These are phyloP conservation scores for Leucosticte australis DNA, from an alignment of 2,113 vertebrate species.

Conservation along the genomic window DNA sequence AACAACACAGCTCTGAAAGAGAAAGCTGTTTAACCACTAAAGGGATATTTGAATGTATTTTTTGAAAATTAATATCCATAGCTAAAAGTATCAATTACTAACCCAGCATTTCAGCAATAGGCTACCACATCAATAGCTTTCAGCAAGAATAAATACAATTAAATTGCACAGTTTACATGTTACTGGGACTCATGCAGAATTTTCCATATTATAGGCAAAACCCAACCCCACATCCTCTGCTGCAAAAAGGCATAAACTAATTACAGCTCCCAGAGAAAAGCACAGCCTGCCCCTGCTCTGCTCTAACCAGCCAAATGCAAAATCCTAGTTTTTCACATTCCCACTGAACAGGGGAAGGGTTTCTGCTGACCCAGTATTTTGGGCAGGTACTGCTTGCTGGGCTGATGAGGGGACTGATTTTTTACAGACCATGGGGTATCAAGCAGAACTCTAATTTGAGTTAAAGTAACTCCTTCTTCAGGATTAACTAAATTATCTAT, in stretches of 20 bases:
- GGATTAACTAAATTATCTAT: neutral
- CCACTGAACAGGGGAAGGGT: neutral
- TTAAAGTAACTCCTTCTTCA: neutral
- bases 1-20: neutral
- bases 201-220: neutral
- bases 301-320: neutral
- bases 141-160: neutral
- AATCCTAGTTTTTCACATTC: rapidly evolving
- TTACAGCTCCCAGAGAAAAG: neutral
- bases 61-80: neutral
- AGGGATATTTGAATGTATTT: neutral
- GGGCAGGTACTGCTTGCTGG: neutral
- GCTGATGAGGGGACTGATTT: neutral
- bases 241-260: neutral
- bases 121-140: neutral
- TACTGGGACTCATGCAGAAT: neutral
- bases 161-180: neutral
- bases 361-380: neutral
- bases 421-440: neutral
- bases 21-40: neutral
- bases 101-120: neutral
- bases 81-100: neutral
- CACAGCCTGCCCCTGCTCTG: neutral
- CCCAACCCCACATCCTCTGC: neutral
- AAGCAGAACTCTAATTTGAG: neutral